Evolutionary conservation across 2,113 vertebrate species (phyloP), one percentile per base, ranked within the genome.

Genomic region (Sinocyclocheilus anshuiensis): DNA sequence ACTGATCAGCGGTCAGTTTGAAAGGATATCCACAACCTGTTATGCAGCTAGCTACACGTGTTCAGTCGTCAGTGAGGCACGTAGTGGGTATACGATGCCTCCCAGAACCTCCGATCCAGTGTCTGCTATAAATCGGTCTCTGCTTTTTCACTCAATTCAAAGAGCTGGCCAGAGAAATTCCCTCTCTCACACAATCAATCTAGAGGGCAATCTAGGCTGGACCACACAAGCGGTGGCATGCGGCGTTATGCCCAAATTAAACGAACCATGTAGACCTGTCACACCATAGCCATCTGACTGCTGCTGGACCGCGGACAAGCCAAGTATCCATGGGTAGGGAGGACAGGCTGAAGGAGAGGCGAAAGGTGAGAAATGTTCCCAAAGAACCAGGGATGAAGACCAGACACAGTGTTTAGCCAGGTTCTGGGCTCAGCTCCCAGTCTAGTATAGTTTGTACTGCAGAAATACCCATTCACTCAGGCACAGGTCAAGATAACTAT

Each of bases 231-330:
- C 77, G 20, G 33, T 80, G 88, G 83, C 85, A 84, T 83, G 45
- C 22, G 18, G 77, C 36, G 29, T 67, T 86, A 92, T 72, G 69
- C 85, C 22, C 59, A 91, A 87, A 91, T 94, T 92, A 93, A 91
- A 92, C 87, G 86, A 92, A 91, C 87, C 89, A 90, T 87, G 90
- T 88, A 91, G 90, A 91, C 89, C 26, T 15, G 89, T 93, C 88
- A 86, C 90, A 89, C 79, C 65, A 77, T 87, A 69, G 91, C 88
- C 88, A 55, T 75, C n/a, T 61, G 72, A 69, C 53, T 75, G 77
- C 89, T 87, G 39, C 42, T 87, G 89, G 83, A 83, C 71, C 10
- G 36, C 36, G n/a, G 36, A 45, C 20, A 10, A 39, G 36, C 45
- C 74, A 77, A 50, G 45, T n/a, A 26, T 6, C n/a, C 45, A 48